Conservation (phyloP, 2,113 vertebrate species). For the Phrynocephalus versicolor region DNA sequence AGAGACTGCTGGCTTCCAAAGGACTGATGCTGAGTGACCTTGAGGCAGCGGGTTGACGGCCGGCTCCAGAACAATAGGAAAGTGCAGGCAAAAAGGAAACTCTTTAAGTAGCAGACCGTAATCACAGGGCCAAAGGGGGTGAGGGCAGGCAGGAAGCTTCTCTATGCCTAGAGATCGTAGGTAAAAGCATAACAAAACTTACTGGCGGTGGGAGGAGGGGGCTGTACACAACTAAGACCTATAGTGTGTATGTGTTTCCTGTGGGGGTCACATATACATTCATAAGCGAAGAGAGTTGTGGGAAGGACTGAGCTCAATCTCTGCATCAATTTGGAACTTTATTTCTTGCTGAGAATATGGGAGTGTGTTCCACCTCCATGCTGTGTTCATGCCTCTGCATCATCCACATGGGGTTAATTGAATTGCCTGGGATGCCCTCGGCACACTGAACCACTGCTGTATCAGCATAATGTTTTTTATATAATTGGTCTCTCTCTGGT, state of each 20-base stretch:
- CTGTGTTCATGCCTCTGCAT: constrained; percentile 3
- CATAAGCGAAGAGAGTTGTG: background rate
- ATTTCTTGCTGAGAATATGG: background rate
- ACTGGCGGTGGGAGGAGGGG: too few species aligned
- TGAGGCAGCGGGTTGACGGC: background rate
- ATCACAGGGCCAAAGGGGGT: background rate
- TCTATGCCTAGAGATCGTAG: accelerated
- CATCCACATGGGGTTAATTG: constrained; percentile 28
- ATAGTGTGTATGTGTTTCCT: background rate
- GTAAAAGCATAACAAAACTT: background rate
- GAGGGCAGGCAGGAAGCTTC: background rate
- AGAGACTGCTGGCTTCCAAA: background rate
- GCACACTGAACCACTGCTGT: background rate
- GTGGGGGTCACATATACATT: background rate
- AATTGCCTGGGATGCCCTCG: background rate
- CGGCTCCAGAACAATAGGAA: background rate
- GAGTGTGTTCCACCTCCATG: background rate
- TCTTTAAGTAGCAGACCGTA: background rate
- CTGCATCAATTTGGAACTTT: background rate
- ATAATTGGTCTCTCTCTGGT: background rate
- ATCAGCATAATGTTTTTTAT: constrained; percentile 1
- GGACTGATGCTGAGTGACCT: background rate
- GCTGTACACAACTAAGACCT: background rate
- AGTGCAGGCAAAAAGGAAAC: constrained; percentile 18
- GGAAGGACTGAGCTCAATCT: background rate